Base-by-base conservation (phyloP, 1,140 invertebrate genomes). In the Nylanderia fulva region DNA sequence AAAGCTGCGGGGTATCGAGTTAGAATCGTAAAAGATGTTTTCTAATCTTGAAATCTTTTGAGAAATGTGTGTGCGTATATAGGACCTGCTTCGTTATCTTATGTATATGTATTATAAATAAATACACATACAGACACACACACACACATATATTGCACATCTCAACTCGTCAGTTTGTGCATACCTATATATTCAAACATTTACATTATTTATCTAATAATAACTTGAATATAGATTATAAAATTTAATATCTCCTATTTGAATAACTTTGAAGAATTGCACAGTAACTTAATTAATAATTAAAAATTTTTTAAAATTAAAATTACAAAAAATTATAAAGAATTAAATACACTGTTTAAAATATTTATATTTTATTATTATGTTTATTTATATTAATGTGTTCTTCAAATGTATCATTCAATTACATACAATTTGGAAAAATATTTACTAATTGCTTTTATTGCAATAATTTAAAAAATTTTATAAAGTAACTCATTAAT, bases 1-100 rank as follows among this genome's bases (percentile, higher is more conserved):
- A 87, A 88, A 86, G 66, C 21, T 85, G 60, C 61, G 54, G 83
- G 79, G 74, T 63, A 52, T 84, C 56, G 71, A 9, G 74, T 82
- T 77, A 45, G 15, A 24, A 68, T 56, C 72, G 60, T 84, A 18
- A 66, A 64, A 64, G 75, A 69, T 58, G 58, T 42, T 77, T 54
- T 84, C 56, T 63, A 84, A 77, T 74, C 58, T 74, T 18, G 15
- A 83, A 2, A 36, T 79, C 60, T 79, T 36, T 1, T 29, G 29
- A 66, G 21, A 15, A 0, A 3, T 2, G 21, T 60, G n/a, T 9
- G 24, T 21, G 21, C 39, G 13, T 45, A n/a, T n/a, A n/a, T n/a
- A 18, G 45, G 8, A 48, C 42, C 13, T 4, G 15, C 1, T 48
- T 48, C 45, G 4, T 48, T 39, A 60, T 18, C 61, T 15, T 52